These are phyloP conservation scores for Xiphophorus maculatus DNA, from an alignment of 2,113 vertebrate species.

Conservation along the genomic window DNA sequence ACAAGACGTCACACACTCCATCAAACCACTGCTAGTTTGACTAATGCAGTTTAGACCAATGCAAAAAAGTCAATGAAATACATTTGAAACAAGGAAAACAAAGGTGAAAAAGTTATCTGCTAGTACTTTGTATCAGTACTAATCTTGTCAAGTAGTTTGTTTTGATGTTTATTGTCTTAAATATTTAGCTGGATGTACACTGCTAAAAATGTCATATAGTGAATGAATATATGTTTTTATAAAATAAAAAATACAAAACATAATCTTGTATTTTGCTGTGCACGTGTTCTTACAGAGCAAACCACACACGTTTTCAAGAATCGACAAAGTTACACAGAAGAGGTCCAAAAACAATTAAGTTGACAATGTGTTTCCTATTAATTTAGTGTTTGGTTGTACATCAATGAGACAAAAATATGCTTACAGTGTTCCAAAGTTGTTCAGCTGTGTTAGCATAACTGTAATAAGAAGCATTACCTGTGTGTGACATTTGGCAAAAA, in stretches of 20 bases:
- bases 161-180: not conserved
- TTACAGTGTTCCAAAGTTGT: not conserved
- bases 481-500: not conserved
- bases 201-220: not conserved
- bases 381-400: slow-evolving; percentile 8
- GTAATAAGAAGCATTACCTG: not conserved
- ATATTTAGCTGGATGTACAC: not conserved
- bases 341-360: slow-evolving; percentile 9
- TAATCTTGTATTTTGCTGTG: not conserved
- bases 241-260: not conserved
- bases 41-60: slow-evolving; percentile 44
- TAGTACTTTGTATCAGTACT: slow-evolving; percentile 9
- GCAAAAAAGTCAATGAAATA: slow-evolving; percentile 38
- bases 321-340: not conserved
- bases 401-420: slow-evolving; percentile 12
- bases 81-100: slow-evolving; percentile 16
- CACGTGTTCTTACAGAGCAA: not conserved
- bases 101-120: slow-evolving; percentile 6
- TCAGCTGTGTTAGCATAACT: slow-evolving; percentile 22
- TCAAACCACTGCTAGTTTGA: slow-evolving; percentile 54
- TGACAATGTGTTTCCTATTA: slow-evolving; percentile 26
- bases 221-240: not conserved
- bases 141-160: not conserved
- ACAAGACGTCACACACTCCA: slow-evolving; percentile 74
- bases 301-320: slow-evolving; percentile 1